Evolutionary conservation across 2,113 vertebrate species (phyloP).

Genomic region (Nasalis larvatus): DNA sequence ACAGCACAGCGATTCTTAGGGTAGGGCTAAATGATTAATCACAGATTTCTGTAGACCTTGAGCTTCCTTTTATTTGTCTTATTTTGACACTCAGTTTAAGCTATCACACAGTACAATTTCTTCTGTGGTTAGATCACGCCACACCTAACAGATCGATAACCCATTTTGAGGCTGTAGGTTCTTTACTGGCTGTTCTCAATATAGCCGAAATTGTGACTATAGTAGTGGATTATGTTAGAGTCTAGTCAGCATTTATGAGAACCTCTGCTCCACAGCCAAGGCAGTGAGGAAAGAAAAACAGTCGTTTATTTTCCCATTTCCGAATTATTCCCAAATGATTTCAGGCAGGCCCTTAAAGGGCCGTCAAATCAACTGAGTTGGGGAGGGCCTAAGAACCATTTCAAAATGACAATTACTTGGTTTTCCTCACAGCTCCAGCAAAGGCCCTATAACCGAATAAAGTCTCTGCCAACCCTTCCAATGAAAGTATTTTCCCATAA

Average conservation of each 20-base stretch:
- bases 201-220: background rate
- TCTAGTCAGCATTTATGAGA: background rate
- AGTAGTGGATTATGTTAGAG: background rate
- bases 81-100: background rate
- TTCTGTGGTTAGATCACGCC: background rate
- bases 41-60: background rate
- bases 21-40: background rate
- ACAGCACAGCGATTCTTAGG: background rate
- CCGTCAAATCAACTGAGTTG: background rate
- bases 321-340: background rate
- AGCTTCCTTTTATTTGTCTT: constrained; percentile 19
- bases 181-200: background rate
- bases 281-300: background rate
- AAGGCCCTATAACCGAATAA: constrained; percentile 14
- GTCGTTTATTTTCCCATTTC: background rate
- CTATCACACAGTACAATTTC: background rate
- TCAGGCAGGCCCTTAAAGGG: background rate
- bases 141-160: constrained; percentile 22
- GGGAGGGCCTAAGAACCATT: background rate
- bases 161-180: background rate
- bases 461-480: background rate
- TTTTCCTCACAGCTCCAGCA: background rate
- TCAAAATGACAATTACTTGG: background rate
- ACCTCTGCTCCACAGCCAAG: background rate
- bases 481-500: background rate